phyloP scores from a whole-genome alignment of 2,113 vertebrate genomes.

The Ancistrus triradiatus region DNA sequence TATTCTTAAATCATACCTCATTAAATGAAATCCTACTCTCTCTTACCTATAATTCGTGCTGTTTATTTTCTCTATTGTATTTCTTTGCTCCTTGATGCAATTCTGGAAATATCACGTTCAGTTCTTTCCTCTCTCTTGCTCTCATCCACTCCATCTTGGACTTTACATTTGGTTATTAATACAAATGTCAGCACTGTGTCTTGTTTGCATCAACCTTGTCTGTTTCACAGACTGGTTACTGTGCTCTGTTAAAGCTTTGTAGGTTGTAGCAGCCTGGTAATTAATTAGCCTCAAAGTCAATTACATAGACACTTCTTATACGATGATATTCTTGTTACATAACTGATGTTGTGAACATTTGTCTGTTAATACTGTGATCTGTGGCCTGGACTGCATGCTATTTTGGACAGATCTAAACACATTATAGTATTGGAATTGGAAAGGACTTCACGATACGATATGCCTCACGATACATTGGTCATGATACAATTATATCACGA shows the following conservation, averaged over 20 bases:
- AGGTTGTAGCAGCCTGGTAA: constrained; percentile 7
- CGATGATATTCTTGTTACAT: constrained; percentile 13
- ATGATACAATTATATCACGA: too few species aligned
- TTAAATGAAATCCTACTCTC: constrained; percentile 13
- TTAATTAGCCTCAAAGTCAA: constrained; percentile 36
- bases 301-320: constrained; percentile 36
- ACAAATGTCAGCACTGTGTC: background rate
- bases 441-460: too few species aligned
- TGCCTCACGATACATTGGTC: too few species aligned
- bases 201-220: constrained; percentile 10
- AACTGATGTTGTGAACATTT: too few species aligned
- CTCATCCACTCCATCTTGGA: background rate
- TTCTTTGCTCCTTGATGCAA: too few species aligned
- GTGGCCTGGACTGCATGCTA: too few species aligned
- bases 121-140: background rate
- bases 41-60: constrained; percentile 26
- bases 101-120: too few species aligned
- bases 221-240: constrained; percentile 18
- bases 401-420: too few species aligned
- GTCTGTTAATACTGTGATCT: too few species aligned
- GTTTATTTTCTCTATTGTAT: constrained; percentile 1
- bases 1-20: constrained; percentile 9
- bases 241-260: constrained; percentile 17
- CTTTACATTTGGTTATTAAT: background rate
- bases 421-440: too few species aligned